Evolutionary conservation across 2,113 vertebrate species (phyloP).

Genomic region (Poecile atricapillus): DNA sequence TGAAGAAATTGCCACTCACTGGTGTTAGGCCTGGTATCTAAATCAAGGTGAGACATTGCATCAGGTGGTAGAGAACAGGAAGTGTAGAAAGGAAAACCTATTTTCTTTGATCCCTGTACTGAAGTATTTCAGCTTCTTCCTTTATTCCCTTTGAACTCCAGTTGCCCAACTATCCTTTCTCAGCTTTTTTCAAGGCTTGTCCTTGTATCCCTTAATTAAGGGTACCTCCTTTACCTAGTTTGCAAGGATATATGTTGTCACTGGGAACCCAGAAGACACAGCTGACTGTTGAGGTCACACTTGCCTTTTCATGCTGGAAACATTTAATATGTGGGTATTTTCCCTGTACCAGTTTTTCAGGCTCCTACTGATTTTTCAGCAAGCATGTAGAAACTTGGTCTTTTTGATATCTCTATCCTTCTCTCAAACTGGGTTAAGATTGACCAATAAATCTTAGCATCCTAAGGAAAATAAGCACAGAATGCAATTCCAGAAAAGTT

Average conservation of each 20-base stretch:
- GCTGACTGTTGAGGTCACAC: not conserved
- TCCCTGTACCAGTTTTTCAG: not conserved
- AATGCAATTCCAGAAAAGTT: not conserved
- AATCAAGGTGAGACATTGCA: not conserved
- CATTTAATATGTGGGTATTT: not conserved
- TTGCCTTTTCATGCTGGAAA: not conserved
- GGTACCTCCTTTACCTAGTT: not conserved
- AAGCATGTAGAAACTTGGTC: not conserved
- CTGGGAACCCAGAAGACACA: not conserved
- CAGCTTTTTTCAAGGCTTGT: not conserved
- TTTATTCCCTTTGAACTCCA: not conserved
- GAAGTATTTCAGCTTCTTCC: not conserved
- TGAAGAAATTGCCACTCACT: not conserved
- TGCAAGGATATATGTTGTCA: not conserved
- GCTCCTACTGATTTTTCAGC: not conserved
- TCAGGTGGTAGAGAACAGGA: rapidly evolving
- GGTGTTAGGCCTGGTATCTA: not conserved
- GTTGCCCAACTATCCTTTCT: not conserved
- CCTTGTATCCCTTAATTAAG: not conserved
- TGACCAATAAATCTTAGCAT: not conserved
- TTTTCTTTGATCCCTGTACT: not conserved
- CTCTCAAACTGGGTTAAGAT: not conserved
- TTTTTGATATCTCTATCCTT: not conserved
- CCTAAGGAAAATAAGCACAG: not conserved
- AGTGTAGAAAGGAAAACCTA: not conserved